Conservation (phyloP, 2,113 vertebrate genomes). For the Ondatra zibethicus region DNA sequence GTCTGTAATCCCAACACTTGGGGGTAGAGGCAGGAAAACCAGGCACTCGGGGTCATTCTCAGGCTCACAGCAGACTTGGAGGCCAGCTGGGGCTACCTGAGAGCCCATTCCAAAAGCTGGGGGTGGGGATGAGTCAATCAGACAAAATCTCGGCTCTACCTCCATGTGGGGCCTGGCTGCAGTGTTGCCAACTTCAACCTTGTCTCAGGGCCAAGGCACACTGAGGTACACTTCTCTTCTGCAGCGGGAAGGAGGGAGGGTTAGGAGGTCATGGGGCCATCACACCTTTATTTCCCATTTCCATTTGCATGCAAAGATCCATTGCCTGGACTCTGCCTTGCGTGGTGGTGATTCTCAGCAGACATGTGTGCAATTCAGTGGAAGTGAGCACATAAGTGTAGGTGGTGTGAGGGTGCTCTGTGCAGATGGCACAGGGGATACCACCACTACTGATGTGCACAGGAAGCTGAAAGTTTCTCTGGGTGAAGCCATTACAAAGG, state of each 20-base stretch:
- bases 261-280: not conserved
- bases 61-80: not conserved
- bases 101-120: not conserved
- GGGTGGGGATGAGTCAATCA: not conserved
- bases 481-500: not conserved
- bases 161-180: accelerated
- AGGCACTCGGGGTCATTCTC: not conserved
- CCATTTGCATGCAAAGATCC: accelerated
- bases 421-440: accelerated
- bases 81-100: not conserved
- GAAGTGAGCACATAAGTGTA: accelerated
- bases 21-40: not conserved
- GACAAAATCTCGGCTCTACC: accelerated
- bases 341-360: accelerated
- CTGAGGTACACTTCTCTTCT: not conserved
- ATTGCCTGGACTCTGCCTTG: accelerated
- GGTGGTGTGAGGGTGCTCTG: accelerated
- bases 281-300: no score
- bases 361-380: accelerated
- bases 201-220: not conserved
- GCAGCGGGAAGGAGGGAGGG: no score
- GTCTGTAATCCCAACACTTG: not conserved
- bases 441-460: no score
- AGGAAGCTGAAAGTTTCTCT: not conserved
- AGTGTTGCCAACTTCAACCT: accelerated